Evolutionary conservation across 2,797 vertebrate species (phyloP).

Genomic region (Sebastiscus albofasciatus): DNA sequence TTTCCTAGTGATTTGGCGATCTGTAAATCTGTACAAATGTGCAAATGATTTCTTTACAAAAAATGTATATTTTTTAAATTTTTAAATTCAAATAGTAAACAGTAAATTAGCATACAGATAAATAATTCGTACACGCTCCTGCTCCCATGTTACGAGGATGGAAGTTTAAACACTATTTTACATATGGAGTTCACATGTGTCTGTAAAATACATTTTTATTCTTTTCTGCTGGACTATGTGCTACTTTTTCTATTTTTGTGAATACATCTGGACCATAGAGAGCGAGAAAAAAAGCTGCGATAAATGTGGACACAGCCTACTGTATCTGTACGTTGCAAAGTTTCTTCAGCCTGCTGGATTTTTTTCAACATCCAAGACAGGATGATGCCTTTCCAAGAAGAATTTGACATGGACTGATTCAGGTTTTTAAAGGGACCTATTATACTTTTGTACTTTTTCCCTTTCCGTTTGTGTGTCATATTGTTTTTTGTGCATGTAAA

Average conservation of each 20-base stretch:
- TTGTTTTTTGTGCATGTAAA: no score
- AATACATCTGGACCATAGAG: not conserved
- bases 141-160: not conserved
- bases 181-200: not conserved
- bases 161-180: not conserved
- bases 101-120: not conserved
- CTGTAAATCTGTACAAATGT: slow-evolving; percentile 32
- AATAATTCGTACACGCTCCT: not conserved
- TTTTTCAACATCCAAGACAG: not conserved
- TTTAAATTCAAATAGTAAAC: not conserved
- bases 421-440: not conserved
- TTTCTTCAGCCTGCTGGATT: not conserved
- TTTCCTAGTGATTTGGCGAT: not conserved
- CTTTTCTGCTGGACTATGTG: not conserved
- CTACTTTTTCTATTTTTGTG: not conserved
- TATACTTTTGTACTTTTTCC: no score
- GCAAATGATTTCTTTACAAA: not conserved
- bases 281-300: not conserved
- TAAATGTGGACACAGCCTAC: no score
- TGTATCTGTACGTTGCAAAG: not conserved
- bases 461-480: no score
- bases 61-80: not conserved
- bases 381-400: not conserved
- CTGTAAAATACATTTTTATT: not conserved
- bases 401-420: not conserved